These are phyloP conservation scores for Styela plicata DNA, from an alignment of 23 tunicate genomes.

Conservation along the genomic window DNA sequence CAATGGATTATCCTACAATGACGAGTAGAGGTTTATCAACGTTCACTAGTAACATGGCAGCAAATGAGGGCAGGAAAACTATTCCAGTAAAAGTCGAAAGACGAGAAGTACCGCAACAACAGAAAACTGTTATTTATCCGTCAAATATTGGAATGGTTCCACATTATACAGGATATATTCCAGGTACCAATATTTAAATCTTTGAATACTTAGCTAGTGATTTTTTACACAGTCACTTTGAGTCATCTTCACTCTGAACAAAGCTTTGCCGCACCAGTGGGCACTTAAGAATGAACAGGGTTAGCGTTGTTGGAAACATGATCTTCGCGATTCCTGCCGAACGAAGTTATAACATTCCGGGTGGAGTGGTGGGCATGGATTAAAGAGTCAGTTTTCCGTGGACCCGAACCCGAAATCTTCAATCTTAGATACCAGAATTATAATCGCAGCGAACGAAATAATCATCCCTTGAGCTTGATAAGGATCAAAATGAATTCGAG, in stretches of 20 bases:
- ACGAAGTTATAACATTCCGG: not conserved
- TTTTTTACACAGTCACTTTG: too few relatives aligned
- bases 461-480: too few relatives aligned
- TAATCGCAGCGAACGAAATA: too few relatives aligned
- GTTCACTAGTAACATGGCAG: conserved; percentile 33
- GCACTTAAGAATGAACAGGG: not conserved
- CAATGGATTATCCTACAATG: conserved; percentile 57
- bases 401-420: too few relatives aligned
- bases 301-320: not conserved
- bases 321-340: not conserved
- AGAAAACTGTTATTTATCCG: conserved; percentile 68
- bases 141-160: conserved; percentile 82
- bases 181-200: conserved; percentile 47
- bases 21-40: conserved; percentile 50
- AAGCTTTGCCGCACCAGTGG: too few relatives aligned
- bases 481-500: too few relatives aligned
- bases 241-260: too few relatives aligned
- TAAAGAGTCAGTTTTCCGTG: too few relatives aligned
- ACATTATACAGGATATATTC: conserved; percentile 95
- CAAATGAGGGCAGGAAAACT: not conserved
- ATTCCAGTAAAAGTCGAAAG: not conserved
- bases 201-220: not conserved
- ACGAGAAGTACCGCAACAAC: not conserved
- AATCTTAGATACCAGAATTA: too few relatives aligned
- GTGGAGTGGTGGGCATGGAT: too few relatives aligned